Evolutionary conservation across 2,888 invertebrate species (phyloP), one percentile per base, ranked within the genome.

Genomic region (Protodeltote pygarga): DNA sequence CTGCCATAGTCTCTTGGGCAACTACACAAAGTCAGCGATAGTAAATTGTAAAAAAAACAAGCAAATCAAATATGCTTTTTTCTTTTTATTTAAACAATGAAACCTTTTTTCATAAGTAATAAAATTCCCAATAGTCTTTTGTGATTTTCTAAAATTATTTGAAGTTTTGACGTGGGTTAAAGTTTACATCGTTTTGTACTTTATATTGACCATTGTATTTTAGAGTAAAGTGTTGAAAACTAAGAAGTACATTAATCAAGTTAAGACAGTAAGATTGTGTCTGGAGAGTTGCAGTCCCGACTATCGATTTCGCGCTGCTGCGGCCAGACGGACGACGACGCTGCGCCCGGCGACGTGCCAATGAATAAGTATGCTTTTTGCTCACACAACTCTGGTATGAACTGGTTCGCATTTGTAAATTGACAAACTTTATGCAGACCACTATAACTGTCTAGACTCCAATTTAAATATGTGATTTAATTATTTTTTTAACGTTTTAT

Each of bases 321-420:
- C 71, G 66, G 79, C 85, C 75, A 87, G 88, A 87, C 89, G 75
- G 42, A 60, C 50, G 50, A 46, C 65, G 65, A 72, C 81, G 86
- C 82, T n/a, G n/a, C 89, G 75, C 40, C 57, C 50, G 50, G 44
- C 65, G 65, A 72, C 81, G 86, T 82, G 86, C 75, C 83, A 75
- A 79, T 79, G 83, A 85, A 89, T 87, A 88, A 86, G 86, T 85
- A 85, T 83, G 75, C 78, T 83, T 83, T 85, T 84, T 83, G 75
- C 75, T 71, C 64, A 49, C 55, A 52, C 55, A 74, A 76, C 69
- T 69, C 65, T 57, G 51, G 64, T 53, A 72, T 62, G 59, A 75
- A 73, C 74, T 77, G 71, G 46, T 64, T 71, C 52, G 59, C 52
- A 60, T 73, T 74, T 68, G 57, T 70, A 50, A 67, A 63, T 63